Evolutionary conservation across 2,797 vertebrate species (phyloP), one percentile per base, ranked within the genome.

Genomic region (Lerista edwardsae): DNA sequence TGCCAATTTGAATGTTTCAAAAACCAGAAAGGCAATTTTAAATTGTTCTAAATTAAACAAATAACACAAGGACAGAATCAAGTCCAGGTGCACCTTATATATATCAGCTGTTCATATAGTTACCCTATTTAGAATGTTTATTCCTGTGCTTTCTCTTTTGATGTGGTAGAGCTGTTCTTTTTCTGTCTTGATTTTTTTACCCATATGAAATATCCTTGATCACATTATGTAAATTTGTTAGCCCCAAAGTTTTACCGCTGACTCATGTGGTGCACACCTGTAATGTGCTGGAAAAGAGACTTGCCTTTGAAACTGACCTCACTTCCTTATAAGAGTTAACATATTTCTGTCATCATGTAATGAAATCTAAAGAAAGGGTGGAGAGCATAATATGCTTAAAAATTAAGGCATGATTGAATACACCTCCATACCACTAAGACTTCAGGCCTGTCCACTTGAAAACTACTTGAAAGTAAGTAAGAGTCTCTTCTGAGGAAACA

Each of bases 321-420:
- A 25, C 27, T 86, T 78, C 17, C 75, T 85, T 83, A 0, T 75
- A 77, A 84, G 78, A 73, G 68, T 3, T 82, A 59, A 0, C 61
- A 57, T 91, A 77, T 86, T 83, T 92, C 85, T 83, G 83, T 47
- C 86, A 68, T 90, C 47, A 0, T 84, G 86, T 91, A 67, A 90
- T 88, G 90, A 82, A 73, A 76, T 89, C 84, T 88, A 84, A 75
- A 10, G 15, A 89, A 61, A 64, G 15, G 1, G 64, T 76, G 75
- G 75, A 64, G 65, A 91, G 34, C n/a, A 3, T 9, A 80, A 82
- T 74, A 68, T 64, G 2, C 81, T 84, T 81, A 8, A 83, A 91
- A 89, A 82, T 27, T 10, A 62, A 86, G 36, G 76, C 9, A 10
- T 25, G 27, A 64, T 44, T 34, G 67, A 86, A 79, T 29, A 73